These are phyloP conservation scores for Mystacornis crossleyi DNA, from an alignment of 2,113 vertebrate genomes.

Conservation along the genomic window DNA sequence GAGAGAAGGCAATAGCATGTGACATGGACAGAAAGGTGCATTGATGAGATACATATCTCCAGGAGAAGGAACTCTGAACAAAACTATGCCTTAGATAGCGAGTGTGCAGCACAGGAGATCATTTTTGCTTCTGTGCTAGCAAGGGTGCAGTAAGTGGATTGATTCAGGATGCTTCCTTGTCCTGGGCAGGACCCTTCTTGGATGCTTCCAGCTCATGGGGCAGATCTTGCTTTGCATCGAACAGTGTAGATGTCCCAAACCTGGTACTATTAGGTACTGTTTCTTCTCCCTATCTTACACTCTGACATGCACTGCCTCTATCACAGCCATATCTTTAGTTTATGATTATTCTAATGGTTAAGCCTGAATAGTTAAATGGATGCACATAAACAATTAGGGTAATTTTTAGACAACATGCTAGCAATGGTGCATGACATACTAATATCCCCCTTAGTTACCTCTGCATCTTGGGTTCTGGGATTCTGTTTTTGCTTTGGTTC, in stretches of 20 bases:
- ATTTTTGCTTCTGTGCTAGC: neutral
- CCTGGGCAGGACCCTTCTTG: neutral
- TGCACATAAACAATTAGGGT: neutral
- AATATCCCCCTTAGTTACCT: neutral
- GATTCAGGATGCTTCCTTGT: neutral
- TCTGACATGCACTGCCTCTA: neutral
- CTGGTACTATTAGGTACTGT: neutral
- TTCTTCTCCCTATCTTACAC: neutral
- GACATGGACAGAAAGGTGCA: neutral
- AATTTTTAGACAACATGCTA: neutral
- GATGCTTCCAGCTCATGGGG: neutral
- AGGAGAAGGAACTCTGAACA: neutral
- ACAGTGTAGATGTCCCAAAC: neutral
- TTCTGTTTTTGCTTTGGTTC: neutral
- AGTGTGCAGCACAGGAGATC: neutral
- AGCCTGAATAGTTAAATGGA: neutral
- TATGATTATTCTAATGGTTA: neutral
- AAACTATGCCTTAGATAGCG: neutral
- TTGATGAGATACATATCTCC: neutral
- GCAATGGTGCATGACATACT: neutral
- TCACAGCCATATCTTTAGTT: neutral
- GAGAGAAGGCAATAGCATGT: neutral
- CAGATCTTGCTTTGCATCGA: neutral
- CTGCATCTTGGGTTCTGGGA: neutral
- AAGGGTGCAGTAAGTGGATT: neutral